Evolutionary conservation across 2,797 vertebrate species (phyloP), one percentile per base, ranked within the genome.

Genomic region (Microctenopoma stevenorrisi): DNA sequence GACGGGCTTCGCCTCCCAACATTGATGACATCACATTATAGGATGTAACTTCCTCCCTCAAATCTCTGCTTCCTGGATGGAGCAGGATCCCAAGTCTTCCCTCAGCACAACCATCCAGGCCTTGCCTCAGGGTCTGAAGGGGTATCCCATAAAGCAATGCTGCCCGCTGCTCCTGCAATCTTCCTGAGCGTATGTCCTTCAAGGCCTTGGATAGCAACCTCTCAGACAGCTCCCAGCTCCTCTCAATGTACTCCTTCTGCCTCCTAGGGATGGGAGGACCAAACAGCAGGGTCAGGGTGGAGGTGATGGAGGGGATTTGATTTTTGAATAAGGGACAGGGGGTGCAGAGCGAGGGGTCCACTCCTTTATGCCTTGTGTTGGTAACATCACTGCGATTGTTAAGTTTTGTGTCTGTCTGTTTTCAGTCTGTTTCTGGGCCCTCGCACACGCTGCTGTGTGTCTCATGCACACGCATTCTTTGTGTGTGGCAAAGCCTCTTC

Each of bases 341-440:
- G 95, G 94, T 94, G 96, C 72, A 91, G 89, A 87, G 76, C 87
- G 95, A 94, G 97, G 97, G 97, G 97, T 97, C 96, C 97, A 99
- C 97, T 98, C 97, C 97, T 99, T 99, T 99, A 99, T 97, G 96
- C 96, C 96, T 99, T 99, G 97, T 93, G 92, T 97, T 97, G 97
- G 98, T 99, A 99, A 99, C 98, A 99, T 98, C 97, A 99, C 97
- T 97, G 95, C 93, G 95, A 95, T 95, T 88, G 73, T 88, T 90
- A 85, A 59, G 82, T 88, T 72, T 91, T 88, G 84, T 87, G 84
- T 83, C 72, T 90, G 87, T 82, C 75, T 88, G 83, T 84, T 83
- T 65, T 88, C 85, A 95, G 94, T 76, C 80, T 87, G 85, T 94
- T 95, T 96, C 94, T 95, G 95, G 94, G 94, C 91, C 88, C 94